These are phyloP conservation scores for Drosophila mauritiana DNA, from an alignment of 1,140 invertebrate genomes.

Conservation along the genomic window DNA sequence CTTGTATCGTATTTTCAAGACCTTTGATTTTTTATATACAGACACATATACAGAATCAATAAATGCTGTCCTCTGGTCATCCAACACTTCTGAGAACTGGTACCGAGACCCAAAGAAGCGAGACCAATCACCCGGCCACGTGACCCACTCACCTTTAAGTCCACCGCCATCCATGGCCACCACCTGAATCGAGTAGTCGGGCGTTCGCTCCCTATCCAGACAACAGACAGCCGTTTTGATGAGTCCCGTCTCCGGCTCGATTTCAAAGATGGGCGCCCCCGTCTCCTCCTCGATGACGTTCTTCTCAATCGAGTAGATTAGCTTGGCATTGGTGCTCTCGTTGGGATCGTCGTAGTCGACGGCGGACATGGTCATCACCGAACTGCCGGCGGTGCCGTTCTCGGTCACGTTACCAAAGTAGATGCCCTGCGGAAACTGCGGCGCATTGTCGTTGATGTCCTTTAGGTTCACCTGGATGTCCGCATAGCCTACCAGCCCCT, in stretches of 20 bases:
- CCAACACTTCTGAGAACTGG: neutral
- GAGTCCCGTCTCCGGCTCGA: constrained; percentile 88
- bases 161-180: constrained; percentile 88
- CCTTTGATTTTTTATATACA: neutral
- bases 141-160: constrained; percentile 86
- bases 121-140: constrained; percentile 5
- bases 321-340: constrained; percentile 88
- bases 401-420: constrained; percentile 88
- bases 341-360: constrained; percentile 89
- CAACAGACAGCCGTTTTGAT: constrained; percentile 88
- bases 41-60: neutral
- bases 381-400: constrained; percentile 87
- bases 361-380: constrained; percentile 90
- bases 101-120: neutral
- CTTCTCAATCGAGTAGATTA: constrained; percentile 89
- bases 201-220: constrained; percentile 88
- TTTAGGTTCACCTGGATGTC: constrained; percentile 90
- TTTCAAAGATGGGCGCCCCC: constrained; percentile 88
- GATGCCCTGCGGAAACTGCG: constrained; percentile 88
- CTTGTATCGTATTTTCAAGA: too few relatives aligned
- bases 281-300: constrained; percentile 89
- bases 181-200: constrained; percentile 89
- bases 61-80: neutral
- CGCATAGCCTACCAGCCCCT: constrained; percentile 90
- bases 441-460: constrained; percentile 92